Conservation (phyloP, 2,888 invertebrate genomes). For the Drosophila melanosoma region DNA sequence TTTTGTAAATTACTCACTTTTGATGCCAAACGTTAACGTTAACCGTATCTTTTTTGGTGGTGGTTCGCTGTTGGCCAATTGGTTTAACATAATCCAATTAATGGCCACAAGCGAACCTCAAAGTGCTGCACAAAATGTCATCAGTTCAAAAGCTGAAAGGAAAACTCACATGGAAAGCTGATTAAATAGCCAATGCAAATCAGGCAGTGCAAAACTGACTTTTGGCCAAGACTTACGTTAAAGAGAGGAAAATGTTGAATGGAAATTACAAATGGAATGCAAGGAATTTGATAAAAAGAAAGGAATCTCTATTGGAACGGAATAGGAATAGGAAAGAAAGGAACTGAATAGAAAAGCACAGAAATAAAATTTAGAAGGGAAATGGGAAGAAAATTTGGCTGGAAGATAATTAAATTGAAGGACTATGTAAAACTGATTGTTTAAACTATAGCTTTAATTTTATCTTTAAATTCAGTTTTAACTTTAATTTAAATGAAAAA, state of each 20-base stretch:
- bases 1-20: neutral
- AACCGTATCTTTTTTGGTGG: constrained; percentile 4
- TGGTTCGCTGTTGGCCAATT: constrained; percentile 36
- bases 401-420: neutral
- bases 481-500: neutral
- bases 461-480: neutral
- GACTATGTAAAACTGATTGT: neutral
- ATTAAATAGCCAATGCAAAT: constrained; percentile 3
- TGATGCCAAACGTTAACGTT: neutral
- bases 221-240: neutral
- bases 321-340: neutral
- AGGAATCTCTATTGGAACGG: neutral
- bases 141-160: constrained; percentile 11
- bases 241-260: neutral
- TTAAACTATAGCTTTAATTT: neutral
- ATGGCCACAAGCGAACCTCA: constrained; percentile 32
- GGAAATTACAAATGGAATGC: constrained; percentile 6
- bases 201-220: neutral
- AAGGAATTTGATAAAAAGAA: neutral
- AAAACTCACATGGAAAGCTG: constrained; percentile 15
- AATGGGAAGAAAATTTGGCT: neutral
- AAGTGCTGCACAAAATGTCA: constrained; percentile 36
- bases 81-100: constrained; percentile 42
- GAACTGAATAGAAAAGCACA: neutral
- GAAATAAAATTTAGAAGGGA: neutral